A percentile compares a stretch with the other conserved stretches of the same genome.
Evolutionary conservation across 2,888 invertebrate genomes (phyloP).

Genomic region (Heliconius ethilla): DNA sequence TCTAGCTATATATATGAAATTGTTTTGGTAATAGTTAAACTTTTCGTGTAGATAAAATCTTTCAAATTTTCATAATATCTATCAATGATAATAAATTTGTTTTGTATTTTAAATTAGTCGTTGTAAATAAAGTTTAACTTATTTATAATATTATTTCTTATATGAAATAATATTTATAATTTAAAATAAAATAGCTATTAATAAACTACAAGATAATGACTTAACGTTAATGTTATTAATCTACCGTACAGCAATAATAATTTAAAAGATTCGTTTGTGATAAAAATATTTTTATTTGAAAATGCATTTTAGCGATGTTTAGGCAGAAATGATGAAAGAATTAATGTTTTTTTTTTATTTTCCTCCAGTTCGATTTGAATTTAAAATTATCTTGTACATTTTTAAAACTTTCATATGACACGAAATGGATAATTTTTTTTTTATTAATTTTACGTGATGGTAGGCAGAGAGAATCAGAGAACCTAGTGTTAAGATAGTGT

Average conservation of each 20-base stretch:
- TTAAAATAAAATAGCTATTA: not conserved
- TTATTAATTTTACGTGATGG: too few relatives aligned
- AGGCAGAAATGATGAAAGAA: not conserved
- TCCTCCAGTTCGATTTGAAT: too few relatives aligned
- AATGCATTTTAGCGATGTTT: not conserved
- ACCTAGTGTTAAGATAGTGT: too few relatives aligned
- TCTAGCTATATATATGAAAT: not conserved
- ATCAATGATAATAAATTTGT: not conserved
- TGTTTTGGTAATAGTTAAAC: conserved; percentile 18
- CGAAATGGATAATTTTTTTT: too few relatives aligned
- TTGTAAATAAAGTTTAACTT: too few relatives aligned
- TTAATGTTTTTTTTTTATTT: too few relatives aligned
- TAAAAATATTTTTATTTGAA: not conserved
- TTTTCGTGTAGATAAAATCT: not conserved
- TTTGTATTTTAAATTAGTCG: not conserved
- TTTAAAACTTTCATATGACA: too few relatives aligned
- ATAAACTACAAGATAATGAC: not conserved
- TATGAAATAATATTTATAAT: not conserved
- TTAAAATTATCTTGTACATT: not conserved
- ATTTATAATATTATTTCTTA: too few relatives aligned
- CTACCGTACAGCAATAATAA: not conserved
- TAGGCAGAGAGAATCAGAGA: too few relatives aligned
- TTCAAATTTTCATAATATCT: not conserved
- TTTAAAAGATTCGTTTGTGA: not conserved
- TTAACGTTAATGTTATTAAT: not conserved